Evolutionary conservation across 2,888 invertebrate genomes (phyloP).

Genomic region (Macaria liturata): DNA sequence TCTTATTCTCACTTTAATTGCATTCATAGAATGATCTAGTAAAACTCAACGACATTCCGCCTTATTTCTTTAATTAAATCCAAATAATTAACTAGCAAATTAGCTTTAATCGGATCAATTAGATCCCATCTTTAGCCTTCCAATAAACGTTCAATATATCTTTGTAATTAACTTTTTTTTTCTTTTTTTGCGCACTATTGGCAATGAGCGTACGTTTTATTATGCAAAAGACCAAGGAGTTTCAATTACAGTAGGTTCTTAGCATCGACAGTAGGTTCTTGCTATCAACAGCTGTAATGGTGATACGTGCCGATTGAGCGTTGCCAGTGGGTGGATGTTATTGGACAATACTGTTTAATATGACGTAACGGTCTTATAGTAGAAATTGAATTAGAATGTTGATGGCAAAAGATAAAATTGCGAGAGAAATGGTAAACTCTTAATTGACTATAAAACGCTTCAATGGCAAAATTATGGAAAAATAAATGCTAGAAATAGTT

Average conservation of each 20-base stretch:
- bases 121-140: constrained; percentile 15
- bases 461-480: too few relatives aligned
- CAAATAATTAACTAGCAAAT: constrained; percentile 20
- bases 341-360: constrained; percentile 9
- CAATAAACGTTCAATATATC: constrained; percentile 33
- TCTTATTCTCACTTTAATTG: neutral
- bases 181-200: constrained; percentile 37
- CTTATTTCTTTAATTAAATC: constrained; percentile 10
- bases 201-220: constrained; percentile 62
- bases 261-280: constrained; percentile 43
- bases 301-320: constrained; percentile 46
- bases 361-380: constrained; percentile 1
- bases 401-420: too few relatives aligned
- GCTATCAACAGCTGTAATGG: constrained; percentile 55
- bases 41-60: constrained; percentile 6
- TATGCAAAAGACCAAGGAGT: constrained; percentile 63
- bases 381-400: too few relatives aligned
- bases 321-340: constrained; percentile 7
- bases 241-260: constrained; percentile 43
- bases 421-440: too few relatives aligned
- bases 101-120: constrained; percentile 31
- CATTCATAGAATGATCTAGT: constrained; percentile 7
- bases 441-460: too few relatives aligned
- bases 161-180: constrained; percentile 26
- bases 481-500: too few relatives aligned